Evolutionary conservation across 92 coral and sea anemone species (phyloP), one percentile per base, ranked within the genome.

Genomic region (Phenganax marumi): DNA sequence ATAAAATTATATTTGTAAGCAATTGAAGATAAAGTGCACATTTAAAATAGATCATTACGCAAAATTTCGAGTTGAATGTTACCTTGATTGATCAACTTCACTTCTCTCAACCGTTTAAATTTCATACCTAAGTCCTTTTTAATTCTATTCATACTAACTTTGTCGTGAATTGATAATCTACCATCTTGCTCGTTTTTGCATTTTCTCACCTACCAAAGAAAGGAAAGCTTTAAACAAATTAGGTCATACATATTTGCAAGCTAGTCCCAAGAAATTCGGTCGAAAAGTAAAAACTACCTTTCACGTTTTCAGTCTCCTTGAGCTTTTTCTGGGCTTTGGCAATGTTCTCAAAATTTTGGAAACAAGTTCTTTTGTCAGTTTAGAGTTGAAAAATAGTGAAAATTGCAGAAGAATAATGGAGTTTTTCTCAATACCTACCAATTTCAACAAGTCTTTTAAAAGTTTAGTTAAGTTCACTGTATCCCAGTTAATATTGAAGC

Each of bases 401-500:
- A 33, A 33, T 33, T 33, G 43, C 43, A 33, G 43, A 33, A 33
- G 43, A 33, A 1, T 33, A 33, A 33, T 33, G 43, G 43, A 5
- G 43, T 33, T 33, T 33, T 33, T 5, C 43, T 33, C 22, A 58
- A 18, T 39, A 78, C 83, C 55, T 78, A 78, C 83, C 83, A 78
- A 23, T 21, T 63, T 78, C 49, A 78, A 48, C 58, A 78, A 25
- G 58, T 78, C 83, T 46, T 78, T 78, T 16, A 78, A 85, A 77
- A 96, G 86, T 50, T 88, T 88, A 55, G 86, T 85, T 77, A 96
- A 80, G 46, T 92, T 80, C 13, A 89, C 95, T 22, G 79, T 91
- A 71, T 81, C 83, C 99, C 99, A 96, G 68, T 96, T 84, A n/a
- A 96, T 90, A 82, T 96, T 96, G 82, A 96, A 96, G 21, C 99